Percentiles rank a stretch among this genome's conserved stretches.
phyloP scores from a whole-genome alignment of 2,113 vertebrate species.

The Takifugu bimaculatus region DNA sequence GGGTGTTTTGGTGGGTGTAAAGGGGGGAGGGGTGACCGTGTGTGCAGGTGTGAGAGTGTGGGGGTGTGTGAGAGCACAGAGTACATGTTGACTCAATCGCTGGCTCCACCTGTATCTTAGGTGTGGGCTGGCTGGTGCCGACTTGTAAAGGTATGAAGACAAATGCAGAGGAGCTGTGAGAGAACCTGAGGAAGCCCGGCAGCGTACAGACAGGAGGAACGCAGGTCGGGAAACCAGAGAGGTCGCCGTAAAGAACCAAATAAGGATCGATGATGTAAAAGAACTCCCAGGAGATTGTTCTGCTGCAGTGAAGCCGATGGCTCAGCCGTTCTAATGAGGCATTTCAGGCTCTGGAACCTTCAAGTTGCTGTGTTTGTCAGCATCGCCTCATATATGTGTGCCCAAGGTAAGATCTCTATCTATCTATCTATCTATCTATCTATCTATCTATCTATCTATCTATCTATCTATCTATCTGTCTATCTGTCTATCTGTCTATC shows the following conservation, averaged over 20 bases:
- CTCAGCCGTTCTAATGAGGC: constrained; percentile 58
- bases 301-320: constrained; percentile 43
- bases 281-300: constrained; percentile 43
- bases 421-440: neutral
- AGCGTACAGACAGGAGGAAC: neutral
- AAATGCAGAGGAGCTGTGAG: constrained; percentile 24
- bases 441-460: neutral
- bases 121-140: constrained; percentile 39
- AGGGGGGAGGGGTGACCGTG: constrained; percentile 33
- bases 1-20: neutral
- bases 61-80: constrained; percentile 5
- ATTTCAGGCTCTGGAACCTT: constrained; percentile 47
- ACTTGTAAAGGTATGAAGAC: constrained; percentile 36
- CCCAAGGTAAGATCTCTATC: constrained; percentile 53
- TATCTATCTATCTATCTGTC: too few relatives aligned
- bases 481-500: too few relatives aligned
- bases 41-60: constrained; percentile 1
- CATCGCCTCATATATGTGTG: constrained; percentile 46
- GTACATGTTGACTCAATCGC: constrained; percentile 41
- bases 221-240: neutral
- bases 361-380: constrained; percentile 56
- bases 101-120: constrained; percentile 60
- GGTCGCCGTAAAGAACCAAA: neutral
- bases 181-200: constrained; percentile 1
- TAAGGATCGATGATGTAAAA: constrained; percentile 28